phyloP scores from a whole-genome alignment of 2,113 vertebrate genomes.

The Bos taurus region ARS-UCD2.0 NC_037355.1:10395001-10395500 shows the following conservation, averaged over 20 bases:
- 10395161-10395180: not conserved
- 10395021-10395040: not conserved
- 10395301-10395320: not conserved
- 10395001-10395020: not conserved
- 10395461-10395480: not conserved
- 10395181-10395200: not conserved
- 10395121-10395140: not conserved
- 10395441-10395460: not conserved
- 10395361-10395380: not conserved
- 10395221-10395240: not conserved
- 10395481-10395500: not conserved
- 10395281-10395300: not conserved
- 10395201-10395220: not conserved
- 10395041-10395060: not conserved
- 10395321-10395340: not conserved
- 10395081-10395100: not conserved
- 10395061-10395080: not conserved
- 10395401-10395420: no score
- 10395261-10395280: not conserved
- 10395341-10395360: rapidly evolving
- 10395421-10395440: rapidly evolving
- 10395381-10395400: rapidly evolving
- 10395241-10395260: not conserved
- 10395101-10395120: not conserved
- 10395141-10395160: not conserved